Base-by-base conservation (phyloP, 2,888 invertebrate genomes). In the Eristalinus aeneus region DNA sequence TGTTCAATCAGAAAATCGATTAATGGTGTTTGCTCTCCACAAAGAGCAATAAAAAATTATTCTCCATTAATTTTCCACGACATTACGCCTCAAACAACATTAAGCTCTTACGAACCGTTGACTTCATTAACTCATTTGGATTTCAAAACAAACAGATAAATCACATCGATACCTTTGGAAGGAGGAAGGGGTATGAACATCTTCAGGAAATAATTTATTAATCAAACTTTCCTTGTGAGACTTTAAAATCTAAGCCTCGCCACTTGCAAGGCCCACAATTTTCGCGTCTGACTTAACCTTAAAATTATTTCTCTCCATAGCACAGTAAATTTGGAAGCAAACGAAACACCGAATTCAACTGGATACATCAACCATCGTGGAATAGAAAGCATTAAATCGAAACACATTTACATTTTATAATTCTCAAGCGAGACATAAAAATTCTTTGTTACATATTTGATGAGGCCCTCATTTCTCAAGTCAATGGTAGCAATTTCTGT, bases 381-480 rank as follows among this genome's bases (percentile, higher is more conserved):
- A 65, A 39, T 60, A 60, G 20, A 32, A 69, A 63, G n/a, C 61
- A 56, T 63, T 77, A 27, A 69, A 69, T 69, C 63, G 76, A 63
- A 69, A 63, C 36, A 34, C 69, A 77, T 77, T 77, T 77, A 69
- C 69, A 77, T 77, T 77, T 77, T 68, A 69, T 69, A 77, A 77
- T 76, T 77, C 76, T 77, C 69, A 12, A 63, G 69, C 20, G 68
- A 27, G 39, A 61, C 60, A 76, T 76, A 76, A 76, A 76, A 76
- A 61, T 61, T 69, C 76, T 68, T 77, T 69, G 63, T 68, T 61
- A 77, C 69, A 69, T 56, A 63, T 69, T 77, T 77, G 61, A 76
- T 68, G 68, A 53, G 53, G 22, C 34, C 53, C 61, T 53, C 68
- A 16, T 60, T 67, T 54, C 64, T 64, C 65, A 68, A 76, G 54